These are phyloP conservation scores for Bombus superbus DNA, from an alignment of 1,140 invertebrate genomes.

Conservation along the genomic window DNA sequence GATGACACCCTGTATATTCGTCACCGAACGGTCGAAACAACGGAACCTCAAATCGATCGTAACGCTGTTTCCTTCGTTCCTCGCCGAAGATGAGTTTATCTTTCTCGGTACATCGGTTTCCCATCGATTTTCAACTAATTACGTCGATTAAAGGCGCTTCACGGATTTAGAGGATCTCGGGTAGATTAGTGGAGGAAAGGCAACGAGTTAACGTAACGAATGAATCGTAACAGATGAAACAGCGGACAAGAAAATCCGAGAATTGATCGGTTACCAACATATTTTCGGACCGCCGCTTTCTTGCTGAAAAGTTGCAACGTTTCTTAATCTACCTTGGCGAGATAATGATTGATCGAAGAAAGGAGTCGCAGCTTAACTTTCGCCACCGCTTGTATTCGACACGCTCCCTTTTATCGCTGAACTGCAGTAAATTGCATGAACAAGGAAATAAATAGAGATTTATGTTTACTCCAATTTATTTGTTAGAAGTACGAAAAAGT, in stretches of 20 bases:
- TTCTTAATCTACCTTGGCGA: neutral
- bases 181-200: neutral
- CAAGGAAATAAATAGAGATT: neutral
- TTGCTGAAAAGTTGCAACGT: neutral
- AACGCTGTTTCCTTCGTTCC: neutral
- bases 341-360: neutral
- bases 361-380: neutral
- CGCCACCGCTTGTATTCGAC: neutral
- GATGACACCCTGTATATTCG: too few species aligned
- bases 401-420: fast-evolving
- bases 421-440: neutral
- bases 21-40: too few species aligned
- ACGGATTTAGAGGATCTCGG: neutral
- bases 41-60: too few species aligned
- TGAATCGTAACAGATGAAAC: neutral
- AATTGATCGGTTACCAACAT: conserved; percentile 3
- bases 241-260: neutral
- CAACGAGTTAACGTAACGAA: neutral
- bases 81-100: neutral
- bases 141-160: neutral
- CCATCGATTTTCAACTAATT: conserved; percentile 26
- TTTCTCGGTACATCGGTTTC: neutral
- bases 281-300: neutral
- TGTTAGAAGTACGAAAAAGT: neutral
- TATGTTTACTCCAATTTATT: neutral